phyloP scores from a whole-genome alignment of 1,140 invertebrate genomes.

The Nylanderia fulva region DNA sequence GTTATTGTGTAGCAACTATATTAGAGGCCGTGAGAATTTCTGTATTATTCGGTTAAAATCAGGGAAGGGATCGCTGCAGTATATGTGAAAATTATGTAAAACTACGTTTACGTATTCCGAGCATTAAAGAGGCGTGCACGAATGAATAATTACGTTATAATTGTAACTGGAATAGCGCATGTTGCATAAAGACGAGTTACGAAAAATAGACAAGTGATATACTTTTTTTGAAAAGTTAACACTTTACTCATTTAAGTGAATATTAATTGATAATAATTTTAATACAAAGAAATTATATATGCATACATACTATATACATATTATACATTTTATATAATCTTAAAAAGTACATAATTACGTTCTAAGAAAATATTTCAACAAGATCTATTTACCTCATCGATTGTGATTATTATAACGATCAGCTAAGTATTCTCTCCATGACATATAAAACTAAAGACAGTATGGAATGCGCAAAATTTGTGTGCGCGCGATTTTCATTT shows the following conservation, averaged over 20 bases:
- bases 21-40: conserved; percentile 79
- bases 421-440: not conserved
- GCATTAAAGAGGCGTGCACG: conserved; percentile 61
- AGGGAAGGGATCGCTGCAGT: conserved; percentile 21
- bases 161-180: conserved; percentile 58
- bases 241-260: not conserved
- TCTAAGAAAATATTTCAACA: not conserved
- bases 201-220: conserved; percentile 28
- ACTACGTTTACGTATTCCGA: conserved; percentile 66
- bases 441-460: conserved; percentile 27
- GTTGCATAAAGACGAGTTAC: conserved; percentile 68
- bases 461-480: not conserved
- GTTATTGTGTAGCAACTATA: conserved; percentile 60
- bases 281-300: not conserved
- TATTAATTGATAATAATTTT: not conserved
- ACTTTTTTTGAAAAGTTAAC: conserved; percentile 4
- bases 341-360: not conserved
- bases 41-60: conserved; percentile 55
- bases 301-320: too few relatives aligned
- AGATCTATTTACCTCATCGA: not conserved
- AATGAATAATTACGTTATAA: conserved; percentile 71
- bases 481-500: not conserved
- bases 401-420: not conserved
- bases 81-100: conserved; percentile 81
- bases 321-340: not conserved